A percentile compares a stretch with the other conserved stretches of the same genome.
Conservation (phyloP, 2,113 vertebrate species). For the Anarrhichthys ocellatus region DNA sequence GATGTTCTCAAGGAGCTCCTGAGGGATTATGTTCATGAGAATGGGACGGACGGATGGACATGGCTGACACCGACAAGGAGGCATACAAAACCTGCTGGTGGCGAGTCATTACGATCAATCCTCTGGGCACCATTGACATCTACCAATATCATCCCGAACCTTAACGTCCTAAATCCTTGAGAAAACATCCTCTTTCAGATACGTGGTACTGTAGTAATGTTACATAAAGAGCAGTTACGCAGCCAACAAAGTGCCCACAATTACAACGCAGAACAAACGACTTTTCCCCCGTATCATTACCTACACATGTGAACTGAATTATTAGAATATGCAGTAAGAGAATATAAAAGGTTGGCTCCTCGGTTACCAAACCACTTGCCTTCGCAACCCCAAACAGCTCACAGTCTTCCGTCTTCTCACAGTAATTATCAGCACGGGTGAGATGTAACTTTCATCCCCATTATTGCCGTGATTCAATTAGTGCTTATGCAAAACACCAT, state of each 20-base stretch:
- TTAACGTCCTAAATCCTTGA: too few species aligned
- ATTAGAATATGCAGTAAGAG: not conserved
- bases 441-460: slow-evolving; percentile 33
- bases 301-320: not conserved
- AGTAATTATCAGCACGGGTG: slow-evolving; percentile 17
- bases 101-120: not conserved
- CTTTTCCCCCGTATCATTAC: slow-evolving; percentile 17
- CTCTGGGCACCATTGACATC: not conserved
- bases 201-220: not conserved
- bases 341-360: slow-evolving; percentile 21
- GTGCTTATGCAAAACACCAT: slow-evolving; percentile 30
- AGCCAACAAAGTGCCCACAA: slow-evolving; percentile 2
- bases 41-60: too few species aligned
- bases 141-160: not conserved
- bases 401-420: not conserved
- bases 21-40: too few species aligned
- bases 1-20: too few species aligned
- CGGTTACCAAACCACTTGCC: slow-evolving; percentile 36
- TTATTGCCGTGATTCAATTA: slow-evolving; percentile 34
- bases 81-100: not conserved
- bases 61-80: too few species aligned
- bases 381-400: slow-evolving; percentile 31
- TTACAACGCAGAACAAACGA: not conserved
- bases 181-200: not conserved
- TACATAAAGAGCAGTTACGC: not conserved